Conservation (phyloP, 1,140 invertebrate genomes). For the Drosophila equinoxialis region DNA sequence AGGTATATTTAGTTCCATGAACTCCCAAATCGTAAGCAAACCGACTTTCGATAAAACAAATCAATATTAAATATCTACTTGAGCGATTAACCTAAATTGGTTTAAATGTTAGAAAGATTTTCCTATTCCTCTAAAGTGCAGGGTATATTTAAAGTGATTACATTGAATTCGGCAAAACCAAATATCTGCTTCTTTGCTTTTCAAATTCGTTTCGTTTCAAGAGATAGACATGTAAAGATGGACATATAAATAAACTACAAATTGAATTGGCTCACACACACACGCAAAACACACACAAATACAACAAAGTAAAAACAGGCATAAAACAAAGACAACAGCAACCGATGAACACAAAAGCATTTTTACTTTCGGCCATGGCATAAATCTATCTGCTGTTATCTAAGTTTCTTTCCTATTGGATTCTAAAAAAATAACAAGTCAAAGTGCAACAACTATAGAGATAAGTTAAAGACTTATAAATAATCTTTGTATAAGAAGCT, state of each 20-base stretch:
- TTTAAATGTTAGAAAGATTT: no score
- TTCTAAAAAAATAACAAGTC: not conserved
- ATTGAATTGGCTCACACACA: constrained; percentile 55
- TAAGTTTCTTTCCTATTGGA: constrained; percentile 15
- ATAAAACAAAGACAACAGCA: constrained; percentile 1
- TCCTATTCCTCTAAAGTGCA: not conserved
- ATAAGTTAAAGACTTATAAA: no score
- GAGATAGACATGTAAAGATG: constrained; percentile 25
- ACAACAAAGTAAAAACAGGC: constrained; percentile 10
- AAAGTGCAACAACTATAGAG: not conserved
- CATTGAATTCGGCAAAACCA: not conserved
- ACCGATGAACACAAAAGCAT: not conserved
- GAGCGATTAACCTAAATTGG: no score
- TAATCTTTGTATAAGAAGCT: no score
- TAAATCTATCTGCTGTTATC: constrained; percentile 29
- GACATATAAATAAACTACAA: constrained; percentile 60
- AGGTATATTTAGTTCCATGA: not conserved
- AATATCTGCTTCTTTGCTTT: not conserved
- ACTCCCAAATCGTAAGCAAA: not conserved
- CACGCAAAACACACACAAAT: constrained; percentile 1
- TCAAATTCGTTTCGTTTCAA: constrained; percentile 1
- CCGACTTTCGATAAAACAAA: no score
- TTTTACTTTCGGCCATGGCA: constrained; percentile 5
- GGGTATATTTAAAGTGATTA: constrained; percentile 5
- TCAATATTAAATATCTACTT: no score